A percentile compares a stretch with the other conserved stretches of the same genome.
Evolutionary conservation across 2,797 vertebrate genomes (phyloP).

Genomic region (Acanthis flammea): DNA sequence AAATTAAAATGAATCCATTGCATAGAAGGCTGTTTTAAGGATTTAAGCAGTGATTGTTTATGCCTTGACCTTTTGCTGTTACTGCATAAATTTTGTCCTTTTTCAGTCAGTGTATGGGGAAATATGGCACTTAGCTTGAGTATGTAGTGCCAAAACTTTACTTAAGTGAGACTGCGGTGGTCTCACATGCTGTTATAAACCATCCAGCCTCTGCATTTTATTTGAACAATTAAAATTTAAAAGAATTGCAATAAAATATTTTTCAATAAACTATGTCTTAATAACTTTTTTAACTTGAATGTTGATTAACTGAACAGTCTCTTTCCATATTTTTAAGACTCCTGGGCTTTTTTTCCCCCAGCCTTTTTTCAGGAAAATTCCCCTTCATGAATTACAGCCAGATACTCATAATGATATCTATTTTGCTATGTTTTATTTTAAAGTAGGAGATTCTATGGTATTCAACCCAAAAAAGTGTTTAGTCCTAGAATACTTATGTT

Average conservation of each 20-base stretch:
- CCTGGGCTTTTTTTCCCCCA: fast-evolving
- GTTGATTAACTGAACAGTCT: background rate
- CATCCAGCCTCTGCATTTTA: background rate
- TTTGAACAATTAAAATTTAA: background rate
- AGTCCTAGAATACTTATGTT: background rate
- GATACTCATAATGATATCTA: background rate
- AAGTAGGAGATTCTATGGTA: background rate
- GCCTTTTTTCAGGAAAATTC: background rate
- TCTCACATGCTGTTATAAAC: background rate
- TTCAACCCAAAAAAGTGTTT: background rate
- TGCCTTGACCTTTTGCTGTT: background rate
- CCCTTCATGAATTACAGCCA: background rate
- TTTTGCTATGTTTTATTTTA: background rate
- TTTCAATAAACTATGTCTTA: background rate
- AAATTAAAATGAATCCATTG: background rate
- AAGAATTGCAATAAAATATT: background rate
- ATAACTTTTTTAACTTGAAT: background rate
- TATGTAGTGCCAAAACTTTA: background rate
- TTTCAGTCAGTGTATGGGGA: background rate
- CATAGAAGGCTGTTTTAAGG: background rate
- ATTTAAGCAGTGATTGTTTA: background rate
- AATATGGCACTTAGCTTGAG: background rate
- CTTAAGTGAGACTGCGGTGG: background rate
- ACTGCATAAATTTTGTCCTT: background rate
- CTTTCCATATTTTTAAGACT: background rate